Evolutionary conservation across 2,888 invertebrate genomes (phyloP).

Genomic region (Pandemis heparana): DNA sequence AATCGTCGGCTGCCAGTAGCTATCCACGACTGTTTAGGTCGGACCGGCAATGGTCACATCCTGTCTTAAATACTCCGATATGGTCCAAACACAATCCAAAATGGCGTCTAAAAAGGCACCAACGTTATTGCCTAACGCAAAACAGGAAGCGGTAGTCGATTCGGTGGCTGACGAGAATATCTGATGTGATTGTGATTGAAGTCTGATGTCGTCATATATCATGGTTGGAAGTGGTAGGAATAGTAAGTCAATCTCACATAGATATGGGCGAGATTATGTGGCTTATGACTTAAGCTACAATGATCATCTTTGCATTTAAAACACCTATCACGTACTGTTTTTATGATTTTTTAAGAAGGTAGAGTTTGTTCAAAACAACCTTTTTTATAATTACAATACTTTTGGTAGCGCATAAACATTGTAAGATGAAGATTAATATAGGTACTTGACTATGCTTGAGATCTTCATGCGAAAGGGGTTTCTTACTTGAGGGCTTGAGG

Average conservation of each 20-base stretch:
- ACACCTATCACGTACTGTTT: background rate
- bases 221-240: constrained; percentile 29
- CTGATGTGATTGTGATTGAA: constrained; percentile 38
- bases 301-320: background rate
- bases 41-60: constrained; percentile 22
- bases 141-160: constrained; percentile 45
- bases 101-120: constrained; percentile 40
- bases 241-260: constrained; percentile 36
- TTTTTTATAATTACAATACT: no score
- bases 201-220: constrained; percentile 39
- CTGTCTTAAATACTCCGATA: constrained; percentile 39
- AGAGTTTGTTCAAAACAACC: no score
- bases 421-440: no score
- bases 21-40: background rate
- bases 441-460: no score
- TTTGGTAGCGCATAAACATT: no score
- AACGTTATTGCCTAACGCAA: constrained; percentile 39
- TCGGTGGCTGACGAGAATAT: constrained; percentile 41
- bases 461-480: no score
- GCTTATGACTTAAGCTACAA: constrained; percentile 1
- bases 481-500: no score
- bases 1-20: background rate
- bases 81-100: constrained; percentile 34
- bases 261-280: constrained; percentile 23
- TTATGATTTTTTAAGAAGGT: no score